Conservation (phyloP, 2,888 invertebrate species). For the Acanthococcus lagerstroemiae region DNA sequence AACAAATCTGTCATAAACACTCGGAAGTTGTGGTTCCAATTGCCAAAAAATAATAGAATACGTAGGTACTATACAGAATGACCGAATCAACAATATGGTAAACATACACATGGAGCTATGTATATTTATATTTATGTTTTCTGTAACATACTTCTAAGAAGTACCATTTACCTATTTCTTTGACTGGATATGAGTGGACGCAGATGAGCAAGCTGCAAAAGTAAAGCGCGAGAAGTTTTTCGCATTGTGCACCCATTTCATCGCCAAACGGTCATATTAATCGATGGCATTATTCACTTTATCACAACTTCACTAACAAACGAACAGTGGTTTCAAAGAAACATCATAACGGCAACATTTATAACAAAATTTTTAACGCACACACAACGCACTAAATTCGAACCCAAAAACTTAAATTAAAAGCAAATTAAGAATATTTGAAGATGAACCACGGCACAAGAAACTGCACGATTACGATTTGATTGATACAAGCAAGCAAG, state of each 20-base stretch:
- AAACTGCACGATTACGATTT: background rate
- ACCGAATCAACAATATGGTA: too few species aligned
- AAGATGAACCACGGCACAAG: background rate
- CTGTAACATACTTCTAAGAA: background rate
- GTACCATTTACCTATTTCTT: background rate
- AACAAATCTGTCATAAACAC: too few species aligned
- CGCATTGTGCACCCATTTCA: constrained; percentile 27
- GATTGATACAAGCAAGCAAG: background rate
- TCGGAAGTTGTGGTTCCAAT: too few species aligned
- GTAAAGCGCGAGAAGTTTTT: constrained; percentile 12
- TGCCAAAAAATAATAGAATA: background rate
- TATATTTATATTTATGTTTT: background rate
- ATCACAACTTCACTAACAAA: background rate
- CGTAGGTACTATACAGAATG: background rate
- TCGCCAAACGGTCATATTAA: constrained; percentile 15
- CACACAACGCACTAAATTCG: background rate
- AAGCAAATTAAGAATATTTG: background rate
- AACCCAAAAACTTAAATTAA: background rate
- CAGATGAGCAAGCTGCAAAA: background rate
- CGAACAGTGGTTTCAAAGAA: background rate
- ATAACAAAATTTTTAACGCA: background rate
- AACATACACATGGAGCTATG: too few species aligned
- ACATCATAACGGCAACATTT: background rate
- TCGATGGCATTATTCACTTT: constrained; percentile 17
- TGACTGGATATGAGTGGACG: background rate